Evolutionary conservation across 2,113 vertebrate genomes (phyloP), one percentile per base, ranked within the genome.

Genomic region (Bettongia penicillata): DNA sequence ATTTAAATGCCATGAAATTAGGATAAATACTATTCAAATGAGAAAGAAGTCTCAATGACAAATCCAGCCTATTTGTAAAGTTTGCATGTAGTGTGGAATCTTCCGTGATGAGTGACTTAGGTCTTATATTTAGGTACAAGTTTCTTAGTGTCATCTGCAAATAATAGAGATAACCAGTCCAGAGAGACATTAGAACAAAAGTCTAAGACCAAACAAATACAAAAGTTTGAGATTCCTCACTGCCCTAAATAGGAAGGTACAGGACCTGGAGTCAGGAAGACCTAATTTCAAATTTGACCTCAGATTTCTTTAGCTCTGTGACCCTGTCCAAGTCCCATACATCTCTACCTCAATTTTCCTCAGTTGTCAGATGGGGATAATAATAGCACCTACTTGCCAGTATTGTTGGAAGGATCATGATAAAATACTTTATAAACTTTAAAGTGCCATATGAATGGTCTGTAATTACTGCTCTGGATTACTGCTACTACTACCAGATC

Each of bases 1-100:
- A 48, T 95, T 77, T 94, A 37, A 48, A 50, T 92, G 47, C 92
- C 94, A 91, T 37, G 37, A 89, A 91, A 90, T 90, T 95, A 92
- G 16, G 55, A 50, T 48, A 53, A 14, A 84, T 68, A 48, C 8
- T 93, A 94, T 94, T n/a, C 52, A 95, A 93, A 28, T 50, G 26
- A 93, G 1, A 51, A 95, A 57, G n/a, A 12, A 51, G 93, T n/a
- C 89, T 55, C 48, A 90, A 11, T 43, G 37, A 51, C 11, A 31
- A 37, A 53, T 53, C 51, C 47, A 89, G 91, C 49, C 48, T 43
- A 90, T 91, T 93, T 91, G 28, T 92, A 93, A 77, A 55, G 7
- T 57, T 90, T 91, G 51, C 53, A 92, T 89, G 0, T 11, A 49
- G 3, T 48, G 2, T 90, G 48, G 6, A 68, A 9, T 90, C 51